Evolutionary conservation across 1,140 invertebrate species (phyloP), one percentile per base, ranked within the genome.

Genomic region (Chelonus insularis): DNA sequence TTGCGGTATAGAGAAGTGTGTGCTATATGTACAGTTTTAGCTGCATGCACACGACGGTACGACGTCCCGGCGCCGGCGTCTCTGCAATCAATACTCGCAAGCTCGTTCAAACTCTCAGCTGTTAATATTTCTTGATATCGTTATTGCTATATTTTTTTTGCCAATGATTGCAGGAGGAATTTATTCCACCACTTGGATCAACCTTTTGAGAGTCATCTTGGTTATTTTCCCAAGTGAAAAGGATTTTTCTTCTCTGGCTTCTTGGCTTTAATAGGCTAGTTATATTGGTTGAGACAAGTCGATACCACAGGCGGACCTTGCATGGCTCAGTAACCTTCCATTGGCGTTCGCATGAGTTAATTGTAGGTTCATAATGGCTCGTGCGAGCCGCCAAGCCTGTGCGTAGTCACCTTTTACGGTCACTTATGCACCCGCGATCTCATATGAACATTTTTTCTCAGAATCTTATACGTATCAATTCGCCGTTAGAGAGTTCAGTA

Each of bases 21-120:
- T 36, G 29, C 25, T 51, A 51, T 11, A 20, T 59, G 23, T 59
- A 34, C 16, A 14, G 5, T 14, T 34, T 18, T 16, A 39, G 23
- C 16, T 34, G 47, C 47, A 39, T 59, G 47, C 14, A 48, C 34
- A 43, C 58, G 25, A 43, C 37, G 37, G 47, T 55, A 55, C 34
- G 52, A 21, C 66, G 66, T 54, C 65, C 67, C 68, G 70, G 69
- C 73, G 76, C 73, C 72, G 72, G 72, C 73, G 73, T 72, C 72
- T 73, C 72, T 57, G 70, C 68, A 78, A 78, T 78, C 76, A 78
- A 78, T 78, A 78, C 72, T 65, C 68, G 66, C 57, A 58, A 72
- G 70, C 68, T 69, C 67, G 63, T 57, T n/a, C 65, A 41, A 39
- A 21, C 37, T 43, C 69, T 73, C 69, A 73, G 72, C 73, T 75